phyloP scores from a whole-genome alignment of 2,888 invertebrate species.

The Venusia cambrica region DNA sequence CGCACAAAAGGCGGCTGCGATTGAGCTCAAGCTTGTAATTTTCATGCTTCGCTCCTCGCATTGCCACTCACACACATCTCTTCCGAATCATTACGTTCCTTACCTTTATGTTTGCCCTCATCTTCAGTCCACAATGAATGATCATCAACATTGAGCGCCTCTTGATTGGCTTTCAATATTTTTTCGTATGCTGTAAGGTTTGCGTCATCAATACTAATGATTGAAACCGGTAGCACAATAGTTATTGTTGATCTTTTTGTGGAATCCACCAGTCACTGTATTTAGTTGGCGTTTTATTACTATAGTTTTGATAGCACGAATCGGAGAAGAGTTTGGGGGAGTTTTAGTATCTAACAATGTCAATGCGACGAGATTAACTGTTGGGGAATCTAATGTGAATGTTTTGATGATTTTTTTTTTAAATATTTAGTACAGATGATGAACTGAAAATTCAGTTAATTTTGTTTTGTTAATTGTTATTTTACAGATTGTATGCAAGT shows the following conservation, averaged over 20 bases:
- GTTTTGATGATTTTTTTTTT: no score
- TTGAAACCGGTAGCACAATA: constrained; percentile 73
- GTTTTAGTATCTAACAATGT: constrained; percentile 36
- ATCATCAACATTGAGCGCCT: constrained; percentile 47
- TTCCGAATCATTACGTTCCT: constrained; percentile 78
- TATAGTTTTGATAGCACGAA: constrained; percentile 58
- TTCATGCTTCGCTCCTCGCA: constrained; percentile 73
- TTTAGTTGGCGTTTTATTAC: constrained; percentile 71
- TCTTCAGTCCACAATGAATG: constrained; percentile 58
- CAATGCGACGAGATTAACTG: constrained; percentile 38
- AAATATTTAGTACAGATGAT: no score
- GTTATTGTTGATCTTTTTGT: constrained; percentile 68
- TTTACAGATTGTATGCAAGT: no score
- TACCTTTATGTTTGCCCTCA: constrained; percentile 66
- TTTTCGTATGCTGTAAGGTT: constrained; percentile 68
- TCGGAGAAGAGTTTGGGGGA: constrained; percentile 38
- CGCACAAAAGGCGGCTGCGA: constrained; percentile 71
- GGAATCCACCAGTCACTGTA: constrained; percentile 72
- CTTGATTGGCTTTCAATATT: constrained; percentile 72
- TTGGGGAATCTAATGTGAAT: no score
- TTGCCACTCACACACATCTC: constrained; percentile 71
- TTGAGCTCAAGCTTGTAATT: constrained; percentile 70
- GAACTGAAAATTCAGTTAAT: no score
- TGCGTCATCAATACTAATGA: constrained; percentile 80
- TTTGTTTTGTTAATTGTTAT: no score